A percentile compares a stretch with the other conserved stretches of the same genome.
phyloP scores from a whole-genome alignment of 2,888 invertebrate genomes.

The Cryptocheilus praepositus region DNA sequence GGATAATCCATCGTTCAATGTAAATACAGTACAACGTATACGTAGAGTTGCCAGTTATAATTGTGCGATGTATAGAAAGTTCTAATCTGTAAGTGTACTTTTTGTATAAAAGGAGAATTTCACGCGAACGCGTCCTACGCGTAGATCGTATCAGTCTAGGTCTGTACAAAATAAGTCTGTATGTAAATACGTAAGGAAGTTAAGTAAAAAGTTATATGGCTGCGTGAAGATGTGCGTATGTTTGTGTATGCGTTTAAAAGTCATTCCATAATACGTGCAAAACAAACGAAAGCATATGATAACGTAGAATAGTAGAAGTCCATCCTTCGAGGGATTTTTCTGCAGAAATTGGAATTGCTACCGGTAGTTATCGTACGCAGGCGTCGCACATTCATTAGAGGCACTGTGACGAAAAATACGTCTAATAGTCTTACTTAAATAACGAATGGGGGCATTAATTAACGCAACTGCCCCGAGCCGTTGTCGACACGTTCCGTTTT shows the following conservation, averaged over 20 bases:
- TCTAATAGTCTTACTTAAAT: conserved; percentile 3
- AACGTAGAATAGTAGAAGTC: conserved; percentile 25
- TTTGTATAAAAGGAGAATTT: conserved; percentile 3
- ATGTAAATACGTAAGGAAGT: conserved; percentile 1
- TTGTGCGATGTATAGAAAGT: neutral
- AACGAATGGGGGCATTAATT: too few relatives aligned
- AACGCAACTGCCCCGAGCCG: too few relatives aligned
- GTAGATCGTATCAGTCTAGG: neutral
- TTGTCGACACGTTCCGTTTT: too few relatives aligned
- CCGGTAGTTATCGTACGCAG: conserved; percentile 26
- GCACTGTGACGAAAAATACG: neutral
- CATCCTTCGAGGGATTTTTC: conserved; percentile 43
- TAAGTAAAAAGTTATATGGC: neutral
- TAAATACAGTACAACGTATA: neutral
- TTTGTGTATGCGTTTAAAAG: neutral
- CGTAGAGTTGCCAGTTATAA: too few relatives aligned
- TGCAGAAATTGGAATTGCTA: conserved; percentile 64
- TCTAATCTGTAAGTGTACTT: neutral
- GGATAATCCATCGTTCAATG: neutral
- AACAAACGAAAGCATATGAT: conserved; percentile 7
- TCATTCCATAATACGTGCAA: neutral
- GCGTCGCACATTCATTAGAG: conserved; percentile 8
- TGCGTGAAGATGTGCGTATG: neutral
- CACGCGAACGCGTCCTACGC: neutral
- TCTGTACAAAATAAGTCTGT: neutral